Conservation (phyloP, 2,797 vertebrate species). For the Phalanger gymnotis region DNA sequence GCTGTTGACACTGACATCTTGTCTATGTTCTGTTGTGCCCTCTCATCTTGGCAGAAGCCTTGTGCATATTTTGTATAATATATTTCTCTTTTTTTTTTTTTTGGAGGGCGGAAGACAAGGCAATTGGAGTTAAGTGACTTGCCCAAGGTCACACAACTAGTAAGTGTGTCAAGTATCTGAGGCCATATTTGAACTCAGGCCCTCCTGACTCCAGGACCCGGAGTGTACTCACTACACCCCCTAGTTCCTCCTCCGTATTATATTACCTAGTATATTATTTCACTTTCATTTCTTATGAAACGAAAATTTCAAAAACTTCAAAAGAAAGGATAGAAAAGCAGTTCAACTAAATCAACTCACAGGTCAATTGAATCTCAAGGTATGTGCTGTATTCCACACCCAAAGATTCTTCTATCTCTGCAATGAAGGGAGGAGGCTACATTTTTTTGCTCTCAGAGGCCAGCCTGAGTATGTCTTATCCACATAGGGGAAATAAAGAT, state of each 20-base stretch:
- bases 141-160: no score
- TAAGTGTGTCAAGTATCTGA: no score
- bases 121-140: no score
- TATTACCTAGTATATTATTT: constrained; percentile 89
- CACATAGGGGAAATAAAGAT: background rate
- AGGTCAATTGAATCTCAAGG: background rate
- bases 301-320: background rate
- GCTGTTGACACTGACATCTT: constrained; percentile 76
- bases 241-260: no score
- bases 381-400: background rate
- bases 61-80: constrained; percentile 88
- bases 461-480: background rate
- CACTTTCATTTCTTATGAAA: background rate
- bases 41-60: constrained; percentile 82
- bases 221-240: no score
- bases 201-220: no score
- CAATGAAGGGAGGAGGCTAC: background rate
- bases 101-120: no score
- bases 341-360: background rate
- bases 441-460: background rate
- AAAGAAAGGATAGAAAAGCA: background rate
- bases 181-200: no score
- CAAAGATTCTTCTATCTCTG: background rate
- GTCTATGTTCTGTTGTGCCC: constrained; percentile 79
- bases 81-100: no score